Evolutionary conservation across 2,888 invertebrate species (phyloP), one percentile per base, ranked within the genome.

Genomic region (Trachelus iudaicus): DNA sequence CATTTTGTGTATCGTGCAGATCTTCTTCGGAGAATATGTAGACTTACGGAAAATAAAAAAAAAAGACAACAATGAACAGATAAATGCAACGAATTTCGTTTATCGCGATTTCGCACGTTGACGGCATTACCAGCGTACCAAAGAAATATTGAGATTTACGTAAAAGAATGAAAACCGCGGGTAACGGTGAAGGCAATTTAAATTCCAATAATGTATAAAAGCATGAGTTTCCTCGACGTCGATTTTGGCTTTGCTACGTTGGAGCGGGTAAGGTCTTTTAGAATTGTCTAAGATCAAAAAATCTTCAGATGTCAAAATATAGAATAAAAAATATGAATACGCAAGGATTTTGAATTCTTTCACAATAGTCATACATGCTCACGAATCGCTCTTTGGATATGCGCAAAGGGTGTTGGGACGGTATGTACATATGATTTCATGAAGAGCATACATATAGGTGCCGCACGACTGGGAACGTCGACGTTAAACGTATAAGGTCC

Each of bases 191-290:
- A 88, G 87, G 87, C 88, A 88, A 88, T 88, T 88, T 87, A 87
- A 88, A 88, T 88, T 88, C 88, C 87, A 83, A 87, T 87, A 87
- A 87, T 87, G 87, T 86, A 88, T 88, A 87, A 87, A 23, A 85
- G 82, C 86, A 82, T 81, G 85, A 88, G 83, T 81, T 85, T 84
- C 83, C 81, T 79, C 82, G 33, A 31, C 31, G 71, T 34, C 9
- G 9, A 9, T 56, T 23, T 56, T 56, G 23, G 56, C 56, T 6
- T 23, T 23, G 56, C 56, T 23, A 23, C 9, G 56, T 23, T 56
- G 9, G 1, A 56, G 23, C 23, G 9, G 9, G 15, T 40, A 23
- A 2, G 15, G 40, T 40, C 56, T 23, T 56, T 23, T 56, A 56
- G 23, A 23, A 23, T 23, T 56, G 23, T 56, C 9, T 23, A 35